These are phyloP conservation scores for Rotaria sp. DNA, from an alignment of 2,888 invertebrate genomes.

Conservation along the genomic window DNA sequence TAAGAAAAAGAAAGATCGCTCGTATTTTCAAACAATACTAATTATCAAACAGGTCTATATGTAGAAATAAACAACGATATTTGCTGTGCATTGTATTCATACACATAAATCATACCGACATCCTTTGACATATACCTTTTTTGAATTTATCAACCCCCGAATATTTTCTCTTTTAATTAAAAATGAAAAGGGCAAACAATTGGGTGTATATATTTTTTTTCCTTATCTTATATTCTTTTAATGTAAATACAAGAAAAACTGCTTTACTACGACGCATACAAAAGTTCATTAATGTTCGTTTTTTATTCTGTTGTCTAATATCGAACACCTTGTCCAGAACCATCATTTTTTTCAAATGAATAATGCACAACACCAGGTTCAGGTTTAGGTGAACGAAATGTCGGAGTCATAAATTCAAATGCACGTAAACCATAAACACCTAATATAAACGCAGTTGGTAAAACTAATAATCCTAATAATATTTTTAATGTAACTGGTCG, in stretches of 20 bases:
- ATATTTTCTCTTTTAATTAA: background rate
- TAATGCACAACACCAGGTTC: background rate
- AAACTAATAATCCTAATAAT: background rate
- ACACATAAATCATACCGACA: background rate
- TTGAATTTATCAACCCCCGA: background rate
- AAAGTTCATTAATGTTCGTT: background rate
- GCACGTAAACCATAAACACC: background rate
- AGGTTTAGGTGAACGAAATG: background rate
- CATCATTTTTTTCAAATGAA: conserved; percentile 7
- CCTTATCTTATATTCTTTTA: background rate
- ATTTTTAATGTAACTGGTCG: background rate
- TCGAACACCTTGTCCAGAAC: background rate
- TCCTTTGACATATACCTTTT: background rate
- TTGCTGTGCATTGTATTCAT: background rate
- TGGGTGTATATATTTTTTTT: background rate
- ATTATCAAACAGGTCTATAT: background rate
- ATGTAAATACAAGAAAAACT: conserved; percentile 13
- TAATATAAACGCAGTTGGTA: background rate
- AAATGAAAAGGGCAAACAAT: background rate
- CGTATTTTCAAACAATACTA: background rate
- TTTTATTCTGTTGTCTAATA: background rate
- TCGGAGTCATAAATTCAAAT: background rate
- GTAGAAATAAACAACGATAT: background rate
- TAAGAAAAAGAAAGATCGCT: background rate
- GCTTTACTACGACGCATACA: background rate